phyloP scores from a whole-genome alignment of 2,888 invertebrate genomes.

The Acutogordius australiensis region DNA sequence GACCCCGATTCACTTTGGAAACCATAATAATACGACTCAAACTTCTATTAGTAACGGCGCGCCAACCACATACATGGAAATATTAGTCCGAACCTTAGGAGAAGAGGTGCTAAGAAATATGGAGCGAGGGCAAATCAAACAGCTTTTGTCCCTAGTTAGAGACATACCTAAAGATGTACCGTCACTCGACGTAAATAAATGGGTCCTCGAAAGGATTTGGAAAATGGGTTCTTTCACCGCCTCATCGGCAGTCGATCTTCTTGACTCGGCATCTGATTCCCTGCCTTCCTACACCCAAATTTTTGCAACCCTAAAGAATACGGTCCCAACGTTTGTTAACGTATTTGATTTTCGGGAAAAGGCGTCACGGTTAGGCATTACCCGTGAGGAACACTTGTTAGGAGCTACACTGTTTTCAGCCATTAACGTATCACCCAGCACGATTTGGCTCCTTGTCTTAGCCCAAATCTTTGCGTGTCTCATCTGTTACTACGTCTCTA shows the following conservation, averaged over 20 bases:
- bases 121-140: not conserved
- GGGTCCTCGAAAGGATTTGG: not conserved
- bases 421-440: not conserved
- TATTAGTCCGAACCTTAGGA: no score
- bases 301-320: not conserved
- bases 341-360: not conserved
- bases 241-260: not conserved
- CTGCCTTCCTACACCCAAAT: not conserved
- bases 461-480: not conserved
- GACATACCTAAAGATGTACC: not conserved
- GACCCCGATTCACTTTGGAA: not conserved
- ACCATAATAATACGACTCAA: not conserved
- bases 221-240: not conserved
- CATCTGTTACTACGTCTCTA: not conserved
- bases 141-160: not conserved
- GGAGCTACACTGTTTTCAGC: not conserved
- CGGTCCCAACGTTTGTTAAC: not conserved
- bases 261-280: not conserved
- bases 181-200: not conserved
- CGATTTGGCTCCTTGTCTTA: not conserved
- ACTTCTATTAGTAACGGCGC: not conserved
- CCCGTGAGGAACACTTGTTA: not conserved
- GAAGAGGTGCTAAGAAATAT: no score
- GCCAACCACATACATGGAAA: no score
- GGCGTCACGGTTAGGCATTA: not conserved